Evolutionary conservation across 2,113 vertebrate species (phyloP), one percentile per base, ranked within the genome.

Genomic region (Hydrochoerus hydrochaeris): DNA sequence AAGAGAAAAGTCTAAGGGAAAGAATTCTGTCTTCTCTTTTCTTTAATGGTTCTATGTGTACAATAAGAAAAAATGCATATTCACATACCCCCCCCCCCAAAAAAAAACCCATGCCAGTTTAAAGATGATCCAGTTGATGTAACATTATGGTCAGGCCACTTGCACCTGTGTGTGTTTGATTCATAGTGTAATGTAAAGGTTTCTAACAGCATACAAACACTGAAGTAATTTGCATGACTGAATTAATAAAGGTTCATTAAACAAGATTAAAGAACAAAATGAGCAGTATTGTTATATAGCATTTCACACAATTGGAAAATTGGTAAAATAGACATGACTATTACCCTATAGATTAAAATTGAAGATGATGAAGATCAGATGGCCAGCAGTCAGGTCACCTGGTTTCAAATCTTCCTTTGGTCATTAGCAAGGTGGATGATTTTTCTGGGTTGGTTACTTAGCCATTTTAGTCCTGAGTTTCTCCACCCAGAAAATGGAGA

Each of bases 1-100:
- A 88, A 96, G 88, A 26, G 35, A 96, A 93, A 86, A 63, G 5
- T 10, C 38, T 41, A 32, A 83, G 52, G 20, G 54, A 57, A 88
- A 92, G 22, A 85, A 57, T 28, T 57, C 41, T 80, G 32, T 41
- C 35, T 54, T 77, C 30, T 46, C 80, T 60, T 46, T 63, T 57
- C 62, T 49, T 69, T 5, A 65, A 84, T 57, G 20, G 41, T 60
- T 4, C 30, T 52, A 3, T n/a, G 28, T 63, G 7, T 54, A 54
- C 2, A 69, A 26, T 77, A 26, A 90, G 57, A 92, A 80, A 0
- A 85, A 93, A 77, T 41, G 9, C 0, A n/a, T 0, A 26, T 1
- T 41, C 22, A 69, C 6, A 38, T 17, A 78, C 26, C 69, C n/a
- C 22, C 88, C 81, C 57, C 54, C 1, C 16, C 4, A 57, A 57